Evolutionary conservation across 1,140 invertebrate genomes (phyloP).

Genomic region (Macrocentrus cingulum): DNA sequence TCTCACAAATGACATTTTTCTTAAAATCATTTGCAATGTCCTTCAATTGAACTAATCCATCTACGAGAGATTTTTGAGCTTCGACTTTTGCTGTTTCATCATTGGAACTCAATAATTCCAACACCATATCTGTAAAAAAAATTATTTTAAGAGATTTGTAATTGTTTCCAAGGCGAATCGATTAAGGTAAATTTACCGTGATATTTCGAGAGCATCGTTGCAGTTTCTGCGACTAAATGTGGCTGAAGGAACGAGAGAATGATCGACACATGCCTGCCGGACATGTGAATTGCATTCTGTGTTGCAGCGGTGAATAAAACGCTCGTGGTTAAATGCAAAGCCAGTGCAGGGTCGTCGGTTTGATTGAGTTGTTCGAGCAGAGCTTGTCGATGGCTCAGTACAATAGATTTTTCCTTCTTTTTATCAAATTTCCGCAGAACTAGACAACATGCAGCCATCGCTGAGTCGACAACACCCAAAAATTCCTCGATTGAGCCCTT

Average conservation of each 20-base stretch:
- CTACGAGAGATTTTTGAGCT: background rate
- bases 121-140: conserved; percentile 11
- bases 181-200: conserved; percentile 69
- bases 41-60: conserved; percentile 9
- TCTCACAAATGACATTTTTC: conserved; percentile 8
- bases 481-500: conserved; percentile 75
- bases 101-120: conserved; percentile 13
- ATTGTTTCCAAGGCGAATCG: background rate
- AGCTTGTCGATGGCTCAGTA: conserved; percentile 77
- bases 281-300: conserved; percentile 83
- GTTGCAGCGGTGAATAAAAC: conserved; percentile 81
- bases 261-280: conserved; percentile 84
- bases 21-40: conserved; percentile 14
- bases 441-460: conserved; percentile 76
- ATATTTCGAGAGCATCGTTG: conserved; percentile 67
- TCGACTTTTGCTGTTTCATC: background rate
- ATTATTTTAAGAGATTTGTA: background rate
- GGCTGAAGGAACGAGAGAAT: conserved; percentile 74
- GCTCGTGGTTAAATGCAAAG: conserved; percentile 79
- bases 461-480: conserved; percentile 69
- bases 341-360: conserved; percentile 76
- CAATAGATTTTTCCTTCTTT: conserved; percentile 77
- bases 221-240: conserved; percentile 67
- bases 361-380: conserved; percentile 76
- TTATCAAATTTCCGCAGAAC: conserved; percentile 86